These are phyloP conservation scores for Eriosoma lanigerum DNA, from an alignment of 1,140 invertebrate genomes.

Conservation along the genomic window DNA sequence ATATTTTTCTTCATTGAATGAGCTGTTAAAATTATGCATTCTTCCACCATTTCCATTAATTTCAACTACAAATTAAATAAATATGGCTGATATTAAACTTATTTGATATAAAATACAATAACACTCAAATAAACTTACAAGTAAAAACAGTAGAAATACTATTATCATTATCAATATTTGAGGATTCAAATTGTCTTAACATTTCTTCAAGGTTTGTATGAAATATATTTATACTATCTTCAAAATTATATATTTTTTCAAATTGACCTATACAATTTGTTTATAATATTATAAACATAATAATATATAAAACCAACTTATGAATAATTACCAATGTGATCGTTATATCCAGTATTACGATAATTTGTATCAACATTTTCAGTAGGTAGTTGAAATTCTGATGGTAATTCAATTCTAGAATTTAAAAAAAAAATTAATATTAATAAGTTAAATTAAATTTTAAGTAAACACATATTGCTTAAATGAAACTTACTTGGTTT, in stretches of 20 bases:
- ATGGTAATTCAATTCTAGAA: slow-evolving; percentile 17
- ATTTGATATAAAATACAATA: not conserved
- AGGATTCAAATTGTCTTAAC: not conserved
- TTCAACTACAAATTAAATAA: not conserved
- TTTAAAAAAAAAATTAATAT: not conserved
- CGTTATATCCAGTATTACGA: not conserved
- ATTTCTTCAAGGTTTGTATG: not conserved
- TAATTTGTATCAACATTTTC: not conserved
- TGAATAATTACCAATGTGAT: not conserved
- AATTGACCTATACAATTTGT: not conserved
- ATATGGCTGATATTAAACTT: not conserved
- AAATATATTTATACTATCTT: slow-evolving; percentile 12
- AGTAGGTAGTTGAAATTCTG: slow-evolving; percentile 23
- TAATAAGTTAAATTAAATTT: not conserved
- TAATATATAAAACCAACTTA: not conserved
- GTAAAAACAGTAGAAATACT: not conserved
- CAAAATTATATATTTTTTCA: not conserved
- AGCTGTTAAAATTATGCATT: not conserved
- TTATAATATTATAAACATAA: not conserved
- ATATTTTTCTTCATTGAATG: not conserved
- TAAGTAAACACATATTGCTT: not conserved
- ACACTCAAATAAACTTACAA: not conserved
- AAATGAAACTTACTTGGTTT: not conserved
- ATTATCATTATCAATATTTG: not conserved
- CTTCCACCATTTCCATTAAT: not conserved